phyloP scores from a whole-genome alignment of 2,888 invertebrate species.

The Drosophila anomelani region DNA sequence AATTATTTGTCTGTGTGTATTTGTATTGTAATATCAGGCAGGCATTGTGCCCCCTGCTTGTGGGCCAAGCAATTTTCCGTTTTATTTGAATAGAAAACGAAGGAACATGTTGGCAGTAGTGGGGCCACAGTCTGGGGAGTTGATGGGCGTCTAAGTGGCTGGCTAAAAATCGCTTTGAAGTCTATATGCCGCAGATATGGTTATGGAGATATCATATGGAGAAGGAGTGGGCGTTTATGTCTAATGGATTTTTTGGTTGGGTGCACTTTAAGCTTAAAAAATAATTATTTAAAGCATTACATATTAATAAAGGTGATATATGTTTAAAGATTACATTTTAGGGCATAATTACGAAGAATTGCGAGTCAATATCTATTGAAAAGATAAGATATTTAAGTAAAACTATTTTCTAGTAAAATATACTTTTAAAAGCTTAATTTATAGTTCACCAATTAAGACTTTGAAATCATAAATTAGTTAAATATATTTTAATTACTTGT shows the following conservation, averaged over 20 bases:
- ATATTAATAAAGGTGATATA: not conserved
- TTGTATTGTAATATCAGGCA: slow-evolving; percentile 39
- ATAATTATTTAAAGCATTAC: not conserved
- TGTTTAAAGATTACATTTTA: not conserved
- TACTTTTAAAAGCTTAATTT: not conserved
- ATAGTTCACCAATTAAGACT: not conserved
- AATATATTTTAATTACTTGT: not conserved
- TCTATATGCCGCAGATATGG: slow-evolving; percentile 16
- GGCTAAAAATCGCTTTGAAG: slow-evolving; percentile 41
- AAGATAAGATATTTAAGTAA: not conserved
- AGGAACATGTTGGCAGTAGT: not conserved
- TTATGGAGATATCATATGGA: not conserved
- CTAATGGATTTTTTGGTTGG: slow-evolving; percentile 56
- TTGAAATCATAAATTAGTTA: not conserved
- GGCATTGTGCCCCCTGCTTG: slow-evolving; percentile 50
- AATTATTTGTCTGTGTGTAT: slow-evolving; percentile 53
- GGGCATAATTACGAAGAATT: no score
- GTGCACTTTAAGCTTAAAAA: slow-evolving; percentile 27
- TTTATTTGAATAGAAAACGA: slow-evolving; percentile 21
- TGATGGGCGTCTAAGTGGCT: slow-evolving; percentile 51
- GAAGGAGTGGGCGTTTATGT: slow-evolving; percentile 52
- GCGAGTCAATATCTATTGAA: not conserved
- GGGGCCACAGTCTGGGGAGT: slow-evolving; percentile 1
- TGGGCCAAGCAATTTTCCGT: slow-evolving; percentile 44
- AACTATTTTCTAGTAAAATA: not conserved